Base-by-base conservation (phyloP, 2,113 vertebrate species). In the Aramus guarauna region DNA sequence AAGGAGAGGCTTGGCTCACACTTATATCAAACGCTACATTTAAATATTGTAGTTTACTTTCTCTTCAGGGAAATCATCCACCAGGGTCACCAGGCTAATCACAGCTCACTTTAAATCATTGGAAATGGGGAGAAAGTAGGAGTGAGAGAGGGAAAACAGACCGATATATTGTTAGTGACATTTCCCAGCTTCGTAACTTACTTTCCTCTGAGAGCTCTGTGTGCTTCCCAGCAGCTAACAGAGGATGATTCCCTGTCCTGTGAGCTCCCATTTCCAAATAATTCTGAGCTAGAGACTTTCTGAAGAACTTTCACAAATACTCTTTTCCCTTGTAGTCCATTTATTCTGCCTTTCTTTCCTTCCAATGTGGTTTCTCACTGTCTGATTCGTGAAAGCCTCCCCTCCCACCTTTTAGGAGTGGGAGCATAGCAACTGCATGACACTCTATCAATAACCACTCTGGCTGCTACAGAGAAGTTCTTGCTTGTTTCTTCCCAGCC, bases 41-140 rank as follows among this genome's bases (percentile, higher is more conserved):
- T 87, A 88, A 95, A 87, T 88, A 67, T 41, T 72, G n/a, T 22
- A 43, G 47, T 81, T 96, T 92, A 80, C 39, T 66, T 69, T 87
- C 14, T 74, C 77, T 96, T 72, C 67, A 85, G 78, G 77, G 89
- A 96, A 97, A 92, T 81, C 68, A 72, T 32, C 62, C 27, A 37
- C 39, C 18, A 73, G 58, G 86, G 80, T 92, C 85, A 76, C 64
- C 34, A 29, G 60, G 48, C 63, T 96, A 94, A 96, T 90, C 82
- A 74, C 32, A 72, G 26, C 48, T 85, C 71, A 47, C 75, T 95
- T 94, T 84, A 85, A 96, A 92, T 92, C 67, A 53, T 12, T 78
- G 80, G 50, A 86, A 91, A 80, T 11, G 5, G 12, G 36, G 32
- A 67, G 12, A 90, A 96, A 88, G 36, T 90, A 89, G 56, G 90